Percentiles rank a stretch among this genome's conserved stretches.
Conservation (phyloP, 1,140 invertebrate species). For the Heliconius hewitsoni region DNA sequence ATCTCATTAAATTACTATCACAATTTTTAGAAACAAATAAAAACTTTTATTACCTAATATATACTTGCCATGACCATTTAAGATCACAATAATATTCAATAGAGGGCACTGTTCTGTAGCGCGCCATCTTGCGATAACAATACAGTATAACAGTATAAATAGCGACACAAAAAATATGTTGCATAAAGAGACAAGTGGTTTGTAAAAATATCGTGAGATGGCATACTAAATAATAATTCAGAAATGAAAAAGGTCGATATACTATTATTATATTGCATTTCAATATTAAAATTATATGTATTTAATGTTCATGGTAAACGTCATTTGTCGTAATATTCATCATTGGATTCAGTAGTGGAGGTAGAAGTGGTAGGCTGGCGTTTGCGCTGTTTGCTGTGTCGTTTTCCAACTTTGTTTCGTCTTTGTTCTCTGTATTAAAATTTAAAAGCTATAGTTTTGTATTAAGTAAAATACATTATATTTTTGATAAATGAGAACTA, state of each 20-base stretch:
- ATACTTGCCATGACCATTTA: too few species aligned
- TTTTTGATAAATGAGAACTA: too few species aligned
- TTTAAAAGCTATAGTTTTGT: too few species aligned
- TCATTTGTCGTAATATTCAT: slow-evolving; percentile 56
- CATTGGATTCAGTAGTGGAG: slow-evolving; percentile 53
- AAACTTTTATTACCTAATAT: background rate
- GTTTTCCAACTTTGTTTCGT: slow-evolving; percentile 45
- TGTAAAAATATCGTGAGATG: slow-evolving; percentile 17
- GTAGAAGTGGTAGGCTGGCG: slow-evolving; percentile 47
- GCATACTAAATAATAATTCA: background rate
- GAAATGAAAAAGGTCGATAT: background rate
- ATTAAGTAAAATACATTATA: too few species aligned
- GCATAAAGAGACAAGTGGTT: background rate
- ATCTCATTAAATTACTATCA: background rate
- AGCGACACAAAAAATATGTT: background rate
- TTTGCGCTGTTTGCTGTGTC: slow-evolving; percentile 51
- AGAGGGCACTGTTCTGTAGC: background rate
- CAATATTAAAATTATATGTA: background rate
- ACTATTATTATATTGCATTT: background rate
- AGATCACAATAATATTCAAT: background rate
- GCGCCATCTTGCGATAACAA: background rate
- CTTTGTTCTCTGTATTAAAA: slow-evolving; percentile 16
- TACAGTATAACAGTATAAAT: background rate
- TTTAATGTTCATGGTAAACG: background rate
- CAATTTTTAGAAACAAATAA: background rate